These are phyloP conservation scores for Melanotaenia nigrans DNA, from an alignment of 2,797 vertebrate species.

Conservation along the genomic window DNA sequence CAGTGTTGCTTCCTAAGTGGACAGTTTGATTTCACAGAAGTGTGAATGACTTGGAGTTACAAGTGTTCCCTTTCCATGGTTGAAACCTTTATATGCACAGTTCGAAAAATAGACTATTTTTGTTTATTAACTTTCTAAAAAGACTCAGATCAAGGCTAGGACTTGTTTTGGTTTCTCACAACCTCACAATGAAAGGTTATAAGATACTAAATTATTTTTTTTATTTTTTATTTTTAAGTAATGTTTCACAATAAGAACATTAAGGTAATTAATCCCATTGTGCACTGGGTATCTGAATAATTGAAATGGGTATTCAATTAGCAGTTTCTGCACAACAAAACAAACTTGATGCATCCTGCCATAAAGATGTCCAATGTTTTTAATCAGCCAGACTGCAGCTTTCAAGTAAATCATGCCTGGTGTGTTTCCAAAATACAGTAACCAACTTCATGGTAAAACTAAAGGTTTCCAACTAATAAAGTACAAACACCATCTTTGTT, in stretches of 20 bases:
- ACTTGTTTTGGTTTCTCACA: not conserved
- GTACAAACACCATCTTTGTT: not conserved
- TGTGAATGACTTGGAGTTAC: no score
- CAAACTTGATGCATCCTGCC: slow-evolving; percentile 11
- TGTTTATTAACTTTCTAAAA: no score
- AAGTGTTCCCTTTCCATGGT: not conserved
- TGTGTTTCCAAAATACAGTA: not conserved
- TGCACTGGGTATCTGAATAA: slow-evolving; percentile 44
- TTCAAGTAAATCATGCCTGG: not conserved
- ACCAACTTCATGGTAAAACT: slow-evolving; percentile 1
- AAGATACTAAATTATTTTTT: slow-evolving; percentile 12
- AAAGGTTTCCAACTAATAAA: slow-evolving; percentile 19
- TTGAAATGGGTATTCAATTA: slow-evolving; percentile 42
- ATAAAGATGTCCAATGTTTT: slow-evolving; percentile 12
- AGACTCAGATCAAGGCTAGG: not conserved
- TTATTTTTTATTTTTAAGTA: not conserved
- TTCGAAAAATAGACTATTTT: not conserved
- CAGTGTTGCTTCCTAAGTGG: no score
- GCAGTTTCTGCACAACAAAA: slow-evolving; percentile 9
- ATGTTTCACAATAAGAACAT: slow-evolving; percentile 26
- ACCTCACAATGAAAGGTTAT: not conserved
- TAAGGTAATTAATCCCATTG: slow-evolving; percentile 28
- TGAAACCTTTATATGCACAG: not conserved
- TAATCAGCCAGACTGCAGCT: slow-evolving; percentile 12
- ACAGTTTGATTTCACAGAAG: no score